These are phyloP conservation scores for Leptobrachium leishanense DNA, from an alignment of 2,113 vertebrate species.

Conservation along the genomic window DNA sequence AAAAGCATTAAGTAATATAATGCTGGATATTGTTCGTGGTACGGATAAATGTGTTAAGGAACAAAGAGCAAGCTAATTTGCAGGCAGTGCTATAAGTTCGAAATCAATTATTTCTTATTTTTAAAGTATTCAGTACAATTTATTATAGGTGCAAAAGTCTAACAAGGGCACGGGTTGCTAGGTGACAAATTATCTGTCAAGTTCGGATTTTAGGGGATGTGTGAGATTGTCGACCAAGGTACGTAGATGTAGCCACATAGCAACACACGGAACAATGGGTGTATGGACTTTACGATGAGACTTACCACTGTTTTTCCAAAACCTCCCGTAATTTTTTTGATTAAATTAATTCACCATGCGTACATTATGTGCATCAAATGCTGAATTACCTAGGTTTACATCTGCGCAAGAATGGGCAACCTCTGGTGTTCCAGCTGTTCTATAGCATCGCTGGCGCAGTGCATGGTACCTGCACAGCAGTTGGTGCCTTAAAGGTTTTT, in stretches of 20 bases:
- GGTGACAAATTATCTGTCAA: neutral
- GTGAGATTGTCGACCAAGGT: too few relatives aligned
- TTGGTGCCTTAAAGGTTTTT: neutral
- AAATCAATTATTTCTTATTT: conserved; percentile 14
- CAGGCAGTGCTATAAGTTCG: neutral
- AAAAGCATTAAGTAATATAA: neutral
- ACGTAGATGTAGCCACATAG: too few relatives aligned
- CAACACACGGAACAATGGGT: too few relatives aligned
- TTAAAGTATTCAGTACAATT: neutral
- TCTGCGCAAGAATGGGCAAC: neutral
- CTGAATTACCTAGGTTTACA: neutral
- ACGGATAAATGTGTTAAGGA: neutral
- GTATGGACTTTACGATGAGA: too few relatives aligned
- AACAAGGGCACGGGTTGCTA: conserved; percentile 1
- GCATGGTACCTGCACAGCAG: neutral
- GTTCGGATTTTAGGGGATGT: neutral
- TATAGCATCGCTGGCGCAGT: neutral
- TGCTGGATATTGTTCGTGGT: neutral
- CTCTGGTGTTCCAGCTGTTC: too few relatives aligned
- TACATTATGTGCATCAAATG: too few relatives aligned
- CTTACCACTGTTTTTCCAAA: too few relatives aligned
- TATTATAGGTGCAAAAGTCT: neutral
- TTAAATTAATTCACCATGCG: too few relatives aligned
- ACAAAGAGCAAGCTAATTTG: neutral
- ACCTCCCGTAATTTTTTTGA: too few relatives aligned